Evolutionary conservation across 2,113 vertebrate species (phyloP).

Genomic region (Gila orcuttii): DNA sequence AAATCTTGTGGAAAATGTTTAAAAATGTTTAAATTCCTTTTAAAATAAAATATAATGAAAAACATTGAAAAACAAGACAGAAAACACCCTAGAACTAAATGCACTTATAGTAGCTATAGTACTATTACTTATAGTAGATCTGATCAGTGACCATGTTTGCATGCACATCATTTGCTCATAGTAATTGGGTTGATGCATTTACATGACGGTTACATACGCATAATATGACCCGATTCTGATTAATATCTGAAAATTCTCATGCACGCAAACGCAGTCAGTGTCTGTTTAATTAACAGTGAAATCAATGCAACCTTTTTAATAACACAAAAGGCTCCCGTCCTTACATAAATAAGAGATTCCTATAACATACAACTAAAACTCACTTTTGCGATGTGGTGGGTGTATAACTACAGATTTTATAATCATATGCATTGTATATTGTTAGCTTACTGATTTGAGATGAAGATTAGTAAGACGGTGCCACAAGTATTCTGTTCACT

Average conservation of each 20-base stretch:
- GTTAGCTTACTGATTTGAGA: neutral
- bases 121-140: neutral
- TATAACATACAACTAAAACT: no score
- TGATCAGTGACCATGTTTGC: neutral
- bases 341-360: neutral
- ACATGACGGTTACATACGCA: neutral
- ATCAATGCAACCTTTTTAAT: neutral
- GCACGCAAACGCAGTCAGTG: neutral
- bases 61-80: neutral
- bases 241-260: neutral
- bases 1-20: neutral
- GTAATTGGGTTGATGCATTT: neutral
- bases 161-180: neutral
- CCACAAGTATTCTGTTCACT: neutral
- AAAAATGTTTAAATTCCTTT: neutral
- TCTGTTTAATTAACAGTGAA: neutral
- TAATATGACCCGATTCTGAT: neutral
- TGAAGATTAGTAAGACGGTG: neutral
- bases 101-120: neutral
- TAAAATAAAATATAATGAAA: neutral
- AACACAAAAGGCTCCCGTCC: neutral
- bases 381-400: neutral
- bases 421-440: neutral
- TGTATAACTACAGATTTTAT: neutral
- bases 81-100: neutral